These are phyloP conservation scores for Smithornis capensis DNA, from an alignment of 2,113 vertebrate genomes.

Conservation along the genomic window DNA sequence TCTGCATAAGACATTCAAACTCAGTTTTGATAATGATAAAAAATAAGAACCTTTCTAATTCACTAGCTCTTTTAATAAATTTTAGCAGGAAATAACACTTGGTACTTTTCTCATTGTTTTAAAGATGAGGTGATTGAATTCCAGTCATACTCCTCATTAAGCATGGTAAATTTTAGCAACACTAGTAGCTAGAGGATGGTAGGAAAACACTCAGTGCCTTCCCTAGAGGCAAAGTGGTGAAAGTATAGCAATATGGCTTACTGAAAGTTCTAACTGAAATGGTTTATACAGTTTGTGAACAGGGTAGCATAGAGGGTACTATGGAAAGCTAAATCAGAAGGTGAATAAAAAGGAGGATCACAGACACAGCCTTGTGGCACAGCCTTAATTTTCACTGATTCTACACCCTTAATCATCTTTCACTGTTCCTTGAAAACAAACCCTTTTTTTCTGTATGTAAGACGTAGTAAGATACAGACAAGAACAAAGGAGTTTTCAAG, in stretches of 20 bases:
- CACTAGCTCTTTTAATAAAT: background rate
- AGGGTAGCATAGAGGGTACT: background rate
- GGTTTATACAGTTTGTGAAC: background rate
- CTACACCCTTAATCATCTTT: background rate
- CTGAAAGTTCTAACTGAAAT: background rate
- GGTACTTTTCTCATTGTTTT: background rate
- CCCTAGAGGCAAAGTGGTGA: background rate
- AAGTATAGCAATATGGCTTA: background rate
- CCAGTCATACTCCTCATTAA: background rate
- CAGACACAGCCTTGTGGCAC: background rate
- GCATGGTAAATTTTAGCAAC: background rate
- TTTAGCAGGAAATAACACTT: background rate
- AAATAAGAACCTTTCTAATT: background rate
- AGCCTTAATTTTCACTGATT: background rate
- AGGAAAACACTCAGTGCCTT: background rate
- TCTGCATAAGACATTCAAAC: background rate
- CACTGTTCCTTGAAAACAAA: background rate
- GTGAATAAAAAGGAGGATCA: background rate
- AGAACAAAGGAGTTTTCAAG: background rate
- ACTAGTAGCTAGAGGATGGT: background rate
- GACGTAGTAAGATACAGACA: background rate
- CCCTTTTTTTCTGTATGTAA: accelerated
- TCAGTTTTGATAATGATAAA: background rate
- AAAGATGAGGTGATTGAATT: background rate
- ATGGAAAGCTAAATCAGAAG: background rate